These are phyloP conservation scores for Sebastes trivittatus DNA, from an alignment of 2,797 vertebrate species.

Conservation along the genomic window DNA sequence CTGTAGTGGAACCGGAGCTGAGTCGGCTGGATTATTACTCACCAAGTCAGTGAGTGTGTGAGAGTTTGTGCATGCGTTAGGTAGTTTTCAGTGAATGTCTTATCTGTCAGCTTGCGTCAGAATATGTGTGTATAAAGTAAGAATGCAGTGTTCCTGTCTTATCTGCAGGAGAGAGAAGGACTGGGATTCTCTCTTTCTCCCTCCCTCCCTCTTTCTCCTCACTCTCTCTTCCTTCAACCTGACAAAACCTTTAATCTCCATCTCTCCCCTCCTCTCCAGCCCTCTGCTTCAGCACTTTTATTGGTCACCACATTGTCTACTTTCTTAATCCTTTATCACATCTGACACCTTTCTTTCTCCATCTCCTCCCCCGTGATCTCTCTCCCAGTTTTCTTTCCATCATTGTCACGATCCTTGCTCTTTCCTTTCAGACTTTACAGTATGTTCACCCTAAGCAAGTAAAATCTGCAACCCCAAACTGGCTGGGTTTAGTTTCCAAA, in stretches of 20 bases:
- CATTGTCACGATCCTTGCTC: not conserved
- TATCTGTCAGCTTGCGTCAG: not conserved
- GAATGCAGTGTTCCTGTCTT: not conserved
- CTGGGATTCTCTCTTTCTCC: not conserved
- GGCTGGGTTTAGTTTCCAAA: not conserved
- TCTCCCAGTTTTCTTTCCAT: not conserved
- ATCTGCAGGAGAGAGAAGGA: not conserved
- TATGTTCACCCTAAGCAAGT: not conserved
- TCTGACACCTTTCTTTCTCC: not conserved
- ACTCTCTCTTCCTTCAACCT: not conserved
- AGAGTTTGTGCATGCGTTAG: not conserved
- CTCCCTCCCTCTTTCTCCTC: not conserved
- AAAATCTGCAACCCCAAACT: not conserved
- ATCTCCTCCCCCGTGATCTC: not conserved
- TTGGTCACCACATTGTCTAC: not conserved
- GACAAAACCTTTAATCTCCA: slow-evolving; percentile 2
- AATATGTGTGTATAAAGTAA: not conserved
- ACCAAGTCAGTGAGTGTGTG: not conserved
- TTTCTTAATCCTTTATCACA: not conserved
- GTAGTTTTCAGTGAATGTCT: not conserved
- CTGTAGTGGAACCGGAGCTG: slow-evolving; percentile 21
- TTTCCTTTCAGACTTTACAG: not conserved
- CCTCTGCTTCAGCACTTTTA: slow-evolving; percentile 2
- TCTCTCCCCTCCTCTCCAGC: not conserved
- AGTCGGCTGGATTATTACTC: slow-evolving; percentile 4